phyloP scores from a whole-genome alignment of 2,888 invertebrate species.

The Drosophila pseudotalamancana region DNA sequence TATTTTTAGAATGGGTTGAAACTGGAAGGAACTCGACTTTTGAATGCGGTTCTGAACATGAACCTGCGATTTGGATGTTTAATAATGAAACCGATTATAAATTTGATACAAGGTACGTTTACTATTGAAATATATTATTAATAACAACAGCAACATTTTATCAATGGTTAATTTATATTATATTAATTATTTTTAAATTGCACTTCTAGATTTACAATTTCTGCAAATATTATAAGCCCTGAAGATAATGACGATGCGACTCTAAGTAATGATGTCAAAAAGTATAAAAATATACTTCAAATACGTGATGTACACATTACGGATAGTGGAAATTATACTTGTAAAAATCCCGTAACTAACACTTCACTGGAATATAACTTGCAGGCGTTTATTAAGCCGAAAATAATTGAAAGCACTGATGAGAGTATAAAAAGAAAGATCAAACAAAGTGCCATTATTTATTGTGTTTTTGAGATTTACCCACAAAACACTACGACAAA shows the following conservation, averaged over 20 bases:
- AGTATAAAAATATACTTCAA: constrained; percentile 84
- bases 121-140: not conserved
- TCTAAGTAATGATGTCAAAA: constrained; percentile 48
- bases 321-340: constrained; percentile 87
- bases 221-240: constrained; percentile 29
- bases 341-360: constrained; percentile 85
- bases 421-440: constrained; percentile 85
- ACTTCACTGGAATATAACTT: constrained; percentile 59
- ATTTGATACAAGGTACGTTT: constrained; percentile 84
- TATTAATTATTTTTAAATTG: not conserved
- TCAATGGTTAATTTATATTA: not conserved
- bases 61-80: constrained; percentile 87
- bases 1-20: constrained; percentile 75
- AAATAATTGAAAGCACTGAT: constrained; percentile 83
- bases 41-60: constrained; percentile 85
- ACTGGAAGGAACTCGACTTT: constrained; percentile 85
- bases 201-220: constrained; percentile 58
- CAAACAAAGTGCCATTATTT: constrained; percentile 85
- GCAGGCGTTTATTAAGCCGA: constrained; percentile 82
- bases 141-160: not conserved
- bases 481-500: constrained; percentile 84
- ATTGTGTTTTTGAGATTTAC: constrained; percentile 87
- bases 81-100: constrained; percentile 86
- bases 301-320: constrained; percentile 86
- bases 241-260: constrained; percentile 36